Evolutionary conservation across 1,140 invertebrate genomes (phyloP), one percentile per base, ranked within the genome.

Genomic region (Chymomyza costata): DNA sequence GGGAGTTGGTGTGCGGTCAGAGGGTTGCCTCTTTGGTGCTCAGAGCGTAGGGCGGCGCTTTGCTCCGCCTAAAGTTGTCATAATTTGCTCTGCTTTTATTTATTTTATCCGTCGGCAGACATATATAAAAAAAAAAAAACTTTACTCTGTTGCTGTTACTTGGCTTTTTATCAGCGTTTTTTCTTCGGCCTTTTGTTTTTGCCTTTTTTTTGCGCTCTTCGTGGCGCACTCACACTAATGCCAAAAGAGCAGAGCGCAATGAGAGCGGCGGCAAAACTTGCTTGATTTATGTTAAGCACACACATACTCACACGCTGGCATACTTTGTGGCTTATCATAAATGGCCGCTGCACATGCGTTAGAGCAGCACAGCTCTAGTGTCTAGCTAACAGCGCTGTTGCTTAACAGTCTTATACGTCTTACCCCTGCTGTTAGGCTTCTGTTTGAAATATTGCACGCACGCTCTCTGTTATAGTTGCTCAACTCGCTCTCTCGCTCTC

Each of bases 31-130:
- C n/a, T n/a, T n/a, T 28, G 25, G 10, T 10, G 25, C 5, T 6
- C 25, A n/a, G n/a, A n/a, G n/a, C n/a, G n/a, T n/a, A n/a, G n/a
- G 38, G 37, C 40, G 53, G 10, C 32, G 34, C 48, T 82, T 56
- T 73, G 74, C 81, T 82, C 81, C 82, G 81, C 81, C 81, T 83
- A 78, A 74, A 69, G 67, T 78, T 84, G 82, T 84, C 82, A 84
- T 84, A 84, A 84, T 81, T 83, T 81, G 68, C 73, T 61, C 58
- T 5, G 31, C 31, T 71, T 76, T 78, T 78, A 78, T 78, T 80
- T 78, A 71, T 76, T 78, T 66, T 28, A 35, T n/a, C n/a, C n/a
- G n/a, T n/a, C 25, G 5, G 10, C 25, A 39, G 32, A 46, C 25
- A 28, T 28, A 28, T 6, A 28, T 28, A 28, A 6, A 46, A 69